Evolutionary conservation across 2,888 invertebrate species (phyloP).

Genomic region (Nycteola revayana): DNA sequence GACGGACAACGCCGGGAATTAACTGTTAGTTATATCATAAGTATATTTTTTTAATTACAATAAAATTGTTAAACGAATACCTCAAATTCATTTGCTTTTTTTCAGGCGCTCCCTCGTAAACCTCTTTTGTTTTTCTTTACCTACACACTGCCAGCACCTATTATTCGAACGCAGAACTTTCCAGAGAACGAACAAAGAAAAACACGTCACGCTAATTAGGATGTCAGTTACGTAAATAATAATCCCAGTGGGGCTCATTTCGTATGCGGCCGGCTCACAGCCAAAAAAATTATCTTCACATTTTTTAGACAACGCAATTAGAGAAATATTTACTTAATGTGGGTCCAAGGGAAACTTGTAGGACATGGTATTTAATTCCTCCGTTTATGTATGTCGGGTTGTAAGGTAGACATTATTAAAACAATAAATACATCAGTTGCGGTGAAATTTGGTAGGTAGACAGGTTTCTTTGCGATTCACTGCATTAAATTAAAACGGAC

Average conservation of each 20-base stretch:
- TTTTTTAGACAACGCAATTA: slow-evolving; percentile 74
- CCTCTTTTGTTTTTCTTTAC: slow-evolving; percentile 37
- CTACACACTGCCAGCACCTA: slow-evolving; percentile 22
- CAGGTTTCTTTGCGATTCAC: too few species aligned
- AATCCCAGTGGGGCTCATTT: slow-evolving; percentile 69
- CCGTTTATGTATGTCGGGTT: slow-evolving; percentile 17
- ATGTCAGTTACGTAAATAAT: slow-evolving; percentile 75
- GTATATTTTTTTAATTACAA: too few species aligned
- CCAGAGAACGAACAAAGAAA: slow-evolving; percentile 55
- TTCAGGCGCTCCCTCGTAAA: slow-evolving; percentile 11
- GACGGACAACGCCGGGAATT: too few species aligned
- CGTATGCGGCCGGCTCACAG: slow-evolving; percentile 61
- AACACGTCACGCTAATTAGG: slow-evolving; percentile 74
- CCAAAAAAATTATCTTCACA: slow-evolving; percentile 65
- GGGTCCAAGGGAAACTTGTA: slow-evolving; percentile 48
- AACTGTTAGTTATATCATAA: too few species aligned
- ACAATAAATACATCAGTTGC: slow-evolving; percentile 35
- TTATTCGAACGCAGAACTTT: slow-evolving; percentile 54
- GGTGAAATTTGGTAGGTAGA: slow-evolving; percentile 21
- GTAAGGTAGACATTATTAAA: slow-evolving; percentile 23
- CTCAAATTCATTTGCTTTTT: slow-evolving; percentile 13
- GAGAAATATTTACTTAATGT: slow-evolving; percentile 71
- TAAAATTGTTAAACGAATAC: background rate
- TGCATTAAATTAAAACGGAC: too few species aligned
- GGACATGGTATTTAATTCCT: slow-evolving; percentile 50